Conservation (phyloP, 2,113 vertebrate species). For the Phalacrocorax carbo region DNA sequence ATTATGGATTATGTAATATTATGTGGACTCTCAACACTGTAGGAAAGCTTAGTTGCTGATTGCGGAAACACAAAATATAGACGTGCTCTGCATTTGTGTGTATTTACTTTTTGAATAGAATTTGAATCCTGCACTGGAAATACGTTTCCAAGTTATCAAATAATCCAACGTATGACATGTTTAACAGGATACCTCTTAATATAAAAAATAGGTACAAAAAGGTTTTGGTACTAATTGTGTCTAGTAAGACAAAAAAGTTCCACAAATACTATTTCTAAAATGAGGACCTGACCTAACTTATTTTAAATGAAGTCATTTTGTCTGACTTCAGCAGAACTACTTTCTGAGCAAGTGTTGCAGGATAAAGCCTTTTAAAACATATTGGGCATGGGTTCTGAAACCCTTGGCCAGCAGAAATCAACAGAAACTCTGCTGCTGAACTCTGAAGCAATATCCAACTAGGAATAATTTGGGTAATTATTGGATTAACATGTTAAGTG, state of each 20-base stretch:
- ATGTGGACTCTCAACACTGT: fast-evolving
- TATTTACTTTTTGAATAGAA: not conserved
- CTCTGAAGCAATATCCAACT: not conserved
- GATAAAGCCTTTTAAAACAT: not conserved
- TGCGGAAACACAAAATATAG: not conserved
- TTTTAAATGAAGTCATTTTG: not conserved
- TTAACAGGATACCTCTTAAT: too few relatives aligned
- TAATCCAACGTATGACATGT: not conserved
- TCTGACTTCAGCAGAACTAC: not conserved
- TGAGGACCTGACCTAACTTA: not conserved
- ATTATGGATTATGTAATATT: not conserved
- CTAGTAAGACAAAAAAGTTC: not conserved
- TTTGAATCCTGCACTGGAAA: not conserved
- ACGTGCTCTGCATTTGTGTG: not conserved
- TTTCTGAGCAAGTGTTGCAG: not conserved
- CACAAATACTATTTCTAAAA: not conserved
- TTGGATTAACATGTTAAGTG: not conserved
- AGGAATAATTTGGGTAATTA: not conserved
- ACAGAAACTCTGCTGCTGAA: not conserved
- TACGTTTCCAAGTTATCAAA: not conserved
- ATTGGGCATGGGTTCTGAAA: not conserved
- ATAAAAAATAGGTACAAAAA: not conserved
- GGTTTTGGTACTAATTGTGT: not conserved
- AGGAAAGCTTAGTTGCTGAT: not conserved
- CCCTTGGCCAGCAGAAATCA: not conserved